Evolutionary conservation across 2,888 invertebrate species (phyloP).

Genomic region (Raillietiella orientalis): DNA sequence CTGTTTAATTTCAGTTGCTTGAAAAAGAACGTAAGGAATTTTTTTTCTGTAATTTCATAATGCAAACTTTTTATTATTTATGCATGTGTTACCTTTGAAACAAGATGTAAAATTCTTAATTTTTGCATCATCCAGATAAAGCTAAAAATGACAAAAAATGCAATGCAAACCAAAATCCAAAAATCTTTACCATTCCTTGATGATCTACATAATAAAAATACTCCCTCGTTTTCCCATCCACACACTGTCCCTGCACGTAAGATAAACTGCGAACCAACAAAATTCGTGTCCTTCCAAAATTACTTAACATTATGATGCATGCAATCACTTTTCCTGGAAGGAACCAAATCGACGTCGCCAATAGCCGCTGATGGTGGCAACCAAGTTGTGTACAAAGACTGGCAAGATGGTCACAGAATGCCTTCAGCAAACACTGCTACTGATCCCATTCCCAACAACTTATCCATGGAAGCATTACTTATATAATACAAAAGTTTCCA

Average conservation of each 20-base stretch:
- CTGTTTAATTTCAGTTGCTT: constrained; percentile 38
- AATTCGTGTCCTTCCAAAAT: too few relatives aligned
- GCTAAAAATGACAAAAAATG: constrained; percentile 22
- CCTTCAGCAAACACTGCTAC: too few relatives aligned
- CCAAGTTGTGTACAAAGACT: too few relatives aligned
- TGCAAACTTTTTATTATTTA: neutral
- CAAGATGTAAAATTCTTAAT: constrained; percentile 98
- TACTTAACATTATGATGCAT: too few relatives aligned
- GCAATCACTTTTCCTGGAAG: too few relatives aligned
- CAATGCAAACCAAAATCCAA: constrained; percentile 1
- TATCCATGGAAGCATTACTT: too few relatives aligned
- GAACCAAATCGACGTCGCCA: too few relatives aligned
- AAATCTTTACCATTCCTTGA: constrained; percentile 87
- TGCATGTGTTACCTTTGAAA: constrained; percentile 36
- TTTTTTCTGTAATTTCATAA: constrained; percentile 11
- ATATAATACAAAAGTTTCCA: too few relatives aligned
- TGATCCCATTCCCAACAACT: too few relatives aligned
- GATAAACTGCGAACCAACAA: too few relatives aligned
- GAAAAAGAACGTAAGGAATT: constrained; percentile 78
- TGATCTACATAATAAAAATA: constrained; percentile 96
- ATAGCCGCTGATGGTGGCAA: too few relatives aligned
- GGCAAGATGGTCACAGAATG: too few relatives aligned
- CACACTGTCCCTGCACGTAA: constrained; percentile 17
- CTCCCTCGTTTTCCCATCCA: constrained; percentile 25
- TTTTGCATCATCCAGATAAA: constrained; percentile 79